Base-by-base conservation (phyloP, 1,140 invertebrate species). In the Pachypeltis micranthus region DNA sequence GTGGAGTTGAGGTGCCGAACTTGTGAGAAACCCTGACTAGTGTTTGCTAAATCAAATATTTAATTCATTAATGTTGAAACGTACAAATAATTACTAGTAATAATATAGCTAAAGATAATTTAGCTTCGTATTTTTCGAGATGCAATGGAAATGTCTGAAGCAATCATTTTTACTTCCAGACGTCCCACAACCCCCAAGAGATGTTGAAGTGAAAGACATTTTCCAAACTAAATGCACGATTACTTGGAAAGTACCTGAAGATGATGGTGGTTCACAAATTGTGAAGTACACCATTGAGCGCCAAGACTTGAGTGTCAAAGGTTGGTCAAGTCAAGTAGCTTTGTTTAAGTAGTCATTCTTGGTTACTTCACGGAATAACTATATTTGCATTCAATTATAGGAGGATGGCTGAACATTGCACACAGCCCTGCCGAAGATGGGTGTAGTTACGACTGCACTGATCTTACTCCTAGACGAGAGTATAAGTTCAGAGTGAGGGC, bases 401-500 rank as follows among this genome's bases (percentile, higher is more conserved):
- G 88, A 66, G 88, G 88, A 64, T 93, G 93, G 92, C 85, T 90
- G 62, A 86, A 83, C 67, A 85, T 93, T 60, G 88, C 85, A 62
- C 85, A 88, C 75, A 82, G 90, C 16, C 69, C 71, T 44, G 72
- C 78, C 66, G 75, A 78, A 21, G 81, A 81, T 57, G 82, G 83
- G 55, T 81, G 80, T 25, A 79, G 75, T n/a, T 91, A 84, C 72
- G 91, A 96, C 72, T 90, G 93, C 4, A 85, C 88, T 70, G 93
- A 93, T 70, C 80, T 98, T 1, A 79, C 85, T 34, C 84, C 85
- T 21, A 93, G 87, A 76, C 95, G 87, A 74, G 90, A 86, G 70
- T 96, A 90, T 78, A 94, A 94, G 80, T 98, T 99, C 80, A 83
- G 96, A 65, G 93, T 98, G 63, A 83, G 86, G 63, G 96, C 95